A percentile compares a stretch with the other conserved stretches of the same genome.
Evolutionary conservation across 53 echinoderm and acorn worm species (phyloP).

Genomic region (Temnopleurus reevesii): DNA sequence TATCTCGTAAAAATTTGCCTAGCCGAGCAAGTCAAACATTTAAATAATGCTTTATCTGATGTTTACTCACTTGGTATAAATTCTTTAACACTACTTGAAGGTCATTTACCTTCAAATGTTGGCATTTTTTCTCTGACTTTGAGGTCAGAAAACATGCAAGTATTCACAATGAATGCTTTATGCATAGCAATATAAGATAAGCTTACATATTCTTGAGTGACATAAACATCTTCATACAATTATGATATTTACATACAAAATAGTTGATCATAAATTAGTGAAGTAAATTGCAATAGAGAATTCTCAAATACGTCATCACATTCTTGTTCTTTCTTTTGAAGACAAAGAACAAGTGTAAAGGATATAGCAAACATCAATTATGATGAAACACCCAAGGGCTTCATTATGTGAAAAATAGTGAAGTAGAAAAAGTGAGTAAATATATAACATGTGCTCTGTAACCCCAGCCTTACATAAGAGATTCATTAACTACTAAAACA

Average conservation of each 20-base stretch:
- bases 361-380: background rate
- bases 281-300: constrained; percentile 36
- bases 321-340: constrained; percentile 20
- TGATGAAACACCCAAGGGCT: background rate
- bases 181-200: constrained; percentile 3
- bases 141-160: background rate
- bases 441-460: constrained; percentile 5
- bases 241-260: constrained; percentile 29
- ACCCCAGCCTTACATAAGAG: background rate
- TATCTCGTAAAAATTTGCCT: too few species aligned
- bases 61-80: too few species aligned
- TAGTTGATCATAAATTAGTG: constrained; percentile 45
- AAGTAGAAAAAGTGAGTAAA: constrained; percentile 49
- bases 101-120: too few species aligned
- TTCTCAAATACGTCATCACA: background rate
- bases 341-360: background rate
- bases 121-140: too few species aligned
- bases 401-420: constrained; percentile 12
- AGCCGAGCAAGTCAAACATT: too few species aligned
- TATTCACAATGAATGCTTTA: background rate
- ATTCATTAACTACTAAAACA: background rate
- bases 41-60: too few species aligned
- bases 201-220: constrained; percentile 10
- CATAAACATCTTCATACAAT: constrained; percentile 38
- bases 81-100: too few species aligned